Conservation (phyloP, 2,888 invertebrate species). For the Cataglyphis cursor region DNA sequence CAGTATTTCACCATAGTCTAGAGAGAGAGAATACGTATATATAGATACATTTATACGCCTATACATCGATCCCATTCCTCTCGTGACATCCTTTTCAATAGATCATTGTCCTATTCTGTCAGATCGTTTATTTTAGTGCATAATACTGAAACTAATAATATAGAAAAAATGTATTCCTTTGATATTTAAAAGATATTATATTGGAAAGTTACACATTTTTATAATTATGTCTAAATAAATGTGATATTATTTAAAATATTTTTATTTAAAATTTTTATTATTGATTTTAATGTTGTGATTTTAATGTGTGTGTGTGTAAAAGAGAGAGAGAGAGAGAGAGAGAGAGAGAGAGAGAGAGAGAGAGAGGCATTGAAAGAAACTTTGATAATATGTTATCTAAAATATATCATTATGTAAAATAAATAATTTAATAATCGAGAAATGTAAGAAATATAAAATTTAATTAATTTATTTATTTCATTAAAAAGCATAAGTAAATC, state of each 20-base stretch:
- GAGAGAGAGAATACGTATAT: neutral
- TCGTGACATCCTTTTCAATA: slow-evolving; percentile 13
- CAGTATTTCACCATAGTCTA: slow-evolving; percentile 44
- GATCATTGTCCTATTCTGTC: slow-evolving; percentile 8
- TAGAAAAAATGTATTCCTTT: neutral
- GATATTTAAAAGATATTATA: too few relatives aligned
- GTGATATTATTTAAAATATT: neutral
- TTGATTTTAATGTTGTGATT: too few relatives aligned
- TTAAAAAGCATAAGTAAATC: neutral
- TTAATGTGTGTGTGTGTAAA: neutral
- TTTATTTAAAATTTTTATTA: neutral
- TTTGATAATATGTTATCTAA: neutral
- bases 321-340: too few relatives aligned
- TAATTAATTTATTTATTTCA: neutral
- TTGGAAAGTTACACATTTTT: neutral
- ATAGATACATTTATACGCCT: slow-evolving; percentile 12
- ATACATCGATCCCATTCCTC: slow-evolving; percentile 18
- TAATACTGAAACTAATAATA: neutral
- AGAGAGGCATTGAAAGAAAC: neutral
- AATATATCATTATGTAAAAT: neutral
- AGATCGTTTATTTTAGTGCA: neutral
- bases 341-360: too few relatives aligned
- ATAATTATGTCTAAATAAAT: neutral
- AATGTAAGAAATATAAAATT: neutral
- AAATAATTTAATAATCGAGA: neutral